Base-by-base conservation (phyloP, 2,797 vertebrate genomes). In the Denticeps clupeoides region DNA sequence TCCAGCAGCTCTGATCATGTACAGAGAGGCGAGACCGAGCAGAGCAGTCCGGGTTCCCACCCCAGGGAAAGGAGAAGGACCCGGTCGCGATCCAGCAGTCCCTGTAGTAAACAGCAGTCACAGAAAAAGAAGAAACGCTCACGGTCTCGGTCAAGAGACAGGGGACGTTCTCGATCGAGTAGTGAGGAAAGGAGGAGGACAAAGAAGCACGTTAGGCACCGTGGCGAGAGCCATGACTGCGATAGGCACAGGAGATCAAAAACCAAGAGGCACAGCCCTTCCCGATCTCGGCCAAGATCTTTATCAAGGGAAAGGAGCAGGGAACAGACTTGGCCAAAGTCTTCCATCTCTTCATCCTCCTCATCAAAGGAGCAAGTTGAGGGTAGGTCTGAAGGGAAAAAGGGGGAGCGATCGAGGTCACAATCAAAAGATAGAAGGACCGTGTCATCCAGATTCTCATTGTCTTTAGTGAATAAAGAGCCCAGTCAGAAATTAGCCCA, bases 291-390 rank as follows among this genome's bases (percentile, higher is more conserved):
- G 3, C 87, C 86, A 0, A 77, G 78, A 35, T 88, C 85, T 2
- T 74, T 71, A 46, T 89, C 89, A 21, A 75, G 65, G 5, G 92
- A 95, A 48, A 80, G 76, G 42, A 83, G 71, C 51, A 80, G 73
- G 71, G 69, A 80, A 51, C 65, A 60, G n/a, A 68, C 69, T 1
- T 58, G 49, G 3, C 87, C 86, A 0, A 77, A 77, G 32, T 88
- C 86, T 2, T 74, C 71, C 1, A 58, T 54, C 2, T 72, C 61
- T 1, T 69, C 54, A 28, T 41, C 51, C 4, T 7, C 61, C 0
- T 40, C 69, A 31, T 33, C 65, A 21, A 73, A 56, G 60, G 62
- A 72, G 50, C 59, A 57, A 21, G 56, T 28, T 16, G 67, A 70
- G 16, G 58, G 59, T 2, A 56, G 22, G 13, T 59, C 64, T 26